Conservation (phyloP, 2,888 invertebrate genomes). For the Perizoma affinitatum region DNA sequence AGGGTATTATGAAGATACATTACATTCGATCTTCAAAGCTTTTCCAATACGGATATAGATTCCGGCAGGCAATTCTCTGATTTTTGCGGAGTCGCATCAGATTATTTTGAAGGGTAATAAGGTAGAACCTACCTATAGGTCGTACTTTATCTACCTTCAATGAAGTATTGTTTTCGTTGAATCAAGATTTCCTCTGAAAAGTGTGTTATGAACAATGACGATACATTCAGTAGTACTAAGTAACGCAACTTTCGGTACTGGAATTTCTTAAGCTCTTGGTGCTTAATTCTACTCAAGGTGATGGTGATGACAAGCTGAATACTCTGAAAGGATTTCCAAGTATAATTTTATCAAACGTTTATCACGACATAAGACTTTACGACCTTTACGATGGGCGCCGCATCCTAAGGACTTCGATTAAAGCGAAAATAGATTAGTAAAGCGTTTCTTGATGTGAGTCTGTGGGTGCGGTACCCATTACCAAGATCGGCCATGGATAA, state of each 20-base stretch:
- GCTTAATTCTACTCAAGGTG: not conserved
- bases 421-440: too few species aligned
- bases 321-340: slow-evolving; percentile 2
- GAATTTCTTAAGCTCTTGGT: too few species aligned
- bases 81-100: not conserved
- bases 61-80: not conserved
- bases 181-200: too few species aligned
- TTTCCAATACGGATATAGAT: slow-evolving; percentile 9
- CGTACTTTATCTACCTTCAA: too few species aligned
- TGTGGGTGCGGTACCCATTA: slow-evolving; percentile 38
- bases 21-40: slow-evolving; percentile 9
- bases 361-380: slow-evolving; percentile 33
- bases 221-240: too few species aligned
- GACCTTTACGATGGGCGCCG: slow-evolving; percentile 43
- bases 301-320: not conserved
- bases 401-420: too few species aligned
- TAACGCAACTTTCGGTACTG: too few species aligned
- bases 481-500: slow-evolving; percentile 33
- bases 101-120: too few species aligned
- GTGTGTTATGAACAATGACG: too few species aligned
- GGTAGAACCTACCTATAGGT: too few species aligned
- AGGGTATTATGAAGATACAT: slow-evolving; percentile 16
- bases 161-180: too few species aligned
- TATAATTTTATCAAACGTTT: slow-evolving; percentile 1
- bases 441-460: too few species aligned